These are phyloP conservation scores for Tenodera sinensis DNA, from an alignment of 2,888 invertebrate genomes.

Conservation along the genomic window DNA sequence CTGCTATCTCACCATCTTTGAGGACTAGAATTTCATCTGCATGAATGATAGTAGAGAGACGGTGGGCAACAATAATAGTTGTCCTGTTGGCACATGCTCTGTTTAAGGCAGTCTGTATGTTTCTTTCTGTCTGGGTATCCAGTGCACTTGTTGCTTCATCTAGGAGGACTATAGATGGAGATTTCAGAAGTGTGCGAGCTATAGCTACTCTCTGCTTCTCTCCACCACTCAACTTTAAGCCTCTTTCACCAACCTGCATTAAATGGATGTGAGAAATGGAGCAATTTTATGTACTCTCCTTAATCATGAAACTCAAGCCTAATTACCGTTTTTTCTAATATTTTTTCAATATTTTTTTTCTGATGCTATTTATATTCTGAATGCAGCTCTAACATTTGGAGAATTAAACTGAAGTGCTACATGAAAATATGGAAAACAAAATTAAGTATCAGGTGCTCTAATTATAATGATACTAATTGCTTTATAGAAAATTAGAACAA, in stretches of 20 bases:
- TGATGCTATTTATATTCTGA: too few relatives aligned
- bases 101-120: constrained; percentile 75
- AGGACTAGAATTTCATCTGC: constrained; percentile 93
- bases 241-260: constrained; percentile 84
- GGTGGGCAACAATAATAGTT: constrained; percentile 91
- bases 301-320: too few relatives aligned
- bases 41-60: constrained; percentile 89
- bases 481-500: too few relatives aligned
- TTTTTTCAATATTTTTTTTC: too few relatives aligned
- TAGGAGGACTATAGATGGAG: constrained; percentile 83
- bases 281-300: too few relatives aligned
- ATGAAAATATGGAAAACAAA: too few relatives aligned
- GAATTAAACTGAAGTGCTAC: too few relatives aligned
- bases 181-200: constrained; percentile 89
- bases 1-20: constrained; percentile 85
- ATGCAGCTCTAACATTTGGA: too few relatives aligned
- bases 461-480: too few relatives aligned
- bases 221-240: constrained; percentile 90
- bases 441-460: too few relatives aligned
- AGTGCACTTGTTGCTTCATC: constrained; percentile 96
- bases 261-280: background rate
- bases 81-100: constrained; percentile 81
- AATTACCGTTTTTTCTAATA: too few relatives aligned
- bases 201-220: constrained; percentile 98
- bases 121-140: constrained; percentile 92